Base-by-base conservation (phyloP, 1,140 invertebrate species). In the Samia ricini region DNA sequence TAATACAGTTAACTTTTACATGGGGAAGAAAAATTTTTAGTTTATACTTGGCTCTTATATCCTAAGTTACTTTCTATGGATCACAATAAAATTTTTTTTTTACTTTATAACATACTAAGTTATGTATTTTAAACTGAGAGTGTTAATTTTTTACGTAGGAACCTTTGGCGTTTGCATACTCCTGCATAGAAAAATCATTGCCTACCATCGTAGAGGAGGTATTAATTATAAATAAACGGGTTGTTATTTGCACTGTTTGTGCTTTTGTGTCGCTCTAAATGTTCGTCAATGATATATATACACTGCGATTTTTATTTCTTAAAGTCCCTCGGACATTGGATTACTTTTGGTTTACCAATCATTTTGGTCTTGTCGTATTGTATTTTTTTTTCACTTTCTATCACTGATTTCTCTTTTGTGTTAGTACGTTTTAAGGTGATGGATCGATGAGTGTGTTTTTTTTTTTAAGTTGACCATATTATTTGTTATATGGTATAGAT, bases 131-230 rank as follows among this genome's bases (percentile, higher is more conserved):
- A 42, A 10, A 15, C 20, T 57, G 56, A 57, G 57, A 22, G 15
- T n/a, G n/a, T 42, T 7, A 59, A 50, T 48, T 59, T 81, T 85
- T 85, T 69, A 77, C 62, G 36, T 85, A 84, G 90, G 91, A 86
- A 81, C 83, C 84, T 76, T 79, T 88, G 92, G 92, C 82, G 85
- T 92, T 92, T 84, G 91, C 92, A 79, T 92, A 89, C 87, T 83
- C 88, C 82, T 92, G 91, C 85, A 92, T 93, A 72, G 91, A 92
- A 79, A 92, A 91, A 77, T 91, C 91, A 65, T 91, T 93, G 77
- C 89, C 91, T 59, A 75, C 78, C 61, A 92, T 93, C 74, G 77
- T 91, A 62, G 81, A 81, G 72, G 91, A 92, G 92, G 91, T 93
- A 92, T 93, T 42, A 74, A 66, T 24, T 49, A 57, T 23, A 56